phyloP scores from a whole-genome alignment of 2,888 invertebrate species.

The Cryptus armator region DNA sequence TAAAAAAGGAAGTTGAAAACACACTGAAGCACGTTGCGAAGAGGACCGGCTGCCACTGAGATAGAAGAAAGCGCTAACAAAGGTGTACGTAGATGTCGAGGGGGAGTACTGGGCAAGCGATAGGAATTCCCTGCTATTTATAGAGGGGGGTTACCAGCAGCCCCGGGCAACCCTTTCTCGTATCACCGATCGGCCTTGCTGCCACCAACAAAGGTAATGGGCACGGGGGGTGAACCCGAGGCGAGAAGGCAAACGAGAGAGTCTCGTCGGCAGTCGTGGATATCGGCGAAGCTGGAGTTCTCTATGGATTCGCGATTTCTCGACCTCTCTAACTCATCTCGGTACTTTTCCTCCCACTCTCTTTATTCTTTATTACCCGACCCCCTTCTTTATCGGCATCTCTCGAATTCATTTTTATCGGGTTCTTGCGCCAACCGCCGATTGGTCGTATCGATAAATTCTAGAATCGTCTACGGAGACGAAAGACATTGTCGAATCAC shows the following conservation, averaged over 20 bases:
- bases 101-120: slow-evolving; percentile 56
- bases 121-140: slow-evolving; percentile 67
- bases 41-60: slow-evolving; percentile 25
- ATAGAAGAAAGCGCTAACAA: slow-evolving; percentile 49
- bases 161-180: slow-evolving; percentile 62
- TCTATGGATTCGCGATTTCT: slow-evolving; percentile 43
- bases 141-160: slow-evolving; percentile 70
- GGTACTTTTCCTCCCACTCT: not conserved
- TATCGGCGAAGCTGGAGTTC: slow-evolving; percentile 35
- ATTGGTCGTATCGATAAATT: slow-evolving; percentile 19
- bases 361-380: slow-evolving; percentile 12
- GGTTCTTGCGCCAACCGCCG: not conserved
- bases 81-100: slow-evolving; percentile 46
- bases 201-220: slow-evolving; percentile 61
- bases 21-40: slow-evolving; percentile 51
- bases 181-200: slow-evolving; percentile 65
- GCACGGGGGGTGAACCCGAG: slow-evolving; percentile 16
- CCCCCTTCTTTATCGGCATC: slow-evolving; percentile 34
- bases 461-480: too few relatives aligned
- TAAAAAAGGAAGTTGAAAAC: slow-evolving; percentile 37
- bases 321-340: slow-evolving; percentile 11
- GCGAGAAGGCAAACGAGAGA: slow-evolving; percentile 8
- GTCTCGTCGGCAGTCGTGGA: slow-evolving; percentile 32
- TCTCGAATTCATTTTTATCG: slow-evolving; percentile 38
- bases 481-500: not conserved